These are phyloP conservation scores for Proterorhinus semilunaris DNA, from an alignment of 2,113 vertebrate species.

Conservation along the genomic window DNA sequence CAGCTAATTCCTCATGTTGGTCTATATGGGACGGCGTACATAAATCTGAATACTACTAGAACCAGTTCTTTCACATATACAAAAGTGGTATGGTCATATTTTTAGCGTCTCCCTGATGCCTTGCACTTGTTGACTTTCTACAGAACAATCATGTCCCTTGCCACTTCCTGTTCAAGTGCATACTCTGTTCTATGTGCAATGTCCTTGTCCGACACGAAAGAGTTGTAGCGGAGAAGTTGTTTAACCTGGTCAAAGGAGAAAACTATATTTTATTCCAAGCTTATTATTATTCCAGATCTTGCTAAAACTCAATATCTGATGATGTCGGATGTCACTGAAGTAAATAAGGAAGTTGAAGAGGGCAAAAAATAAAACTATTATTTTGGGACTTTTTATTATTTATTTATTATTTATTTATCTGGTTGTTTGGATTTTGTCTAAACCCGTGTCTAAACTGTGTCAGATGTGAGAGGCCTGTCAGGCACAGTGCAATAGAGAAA, in stretches of 20 bases:
- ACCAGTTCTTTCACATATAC: constrained; percentile 11
- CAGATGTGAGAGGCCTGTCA: too few relatives aligned
- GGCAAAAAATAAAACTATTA: too few relatives aligned
- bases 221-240: background rate
- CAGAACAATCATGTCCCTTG: constrained; percentile 2
- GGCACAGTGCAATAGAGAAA: constrained; percentile 3
- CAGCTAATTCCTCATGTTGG: constrained; percentile 57
- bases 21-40: constrained; percentile 32
- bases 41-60: constrained; percentile 35
- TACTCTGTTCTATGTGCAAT: constrained; percentile 23
- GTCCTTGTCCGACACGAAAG: constrained; percentile 22
- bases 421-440: too few relatives aligned
- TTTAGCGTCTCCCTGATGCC: constrained; percentile 14
- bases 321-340: too few relatives aligned
- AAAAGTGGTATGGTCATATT: constrained; percentile 11
- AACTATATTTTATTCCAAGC: too few relatives aligned
- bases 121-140: constrained; percentile 13
- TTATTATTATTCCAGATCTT: too few relatives aligned
- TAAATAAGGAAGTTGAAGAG: too few relatives aligned
- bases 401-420: too few relatives aligned
- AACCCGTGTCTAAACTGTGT: too few relatives aligned
- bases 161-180: constrained; percentile 21
- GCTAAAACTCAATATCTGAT: too few relatives aligned
- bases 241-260: background rate
- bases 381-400: too few relatives aligned